Percentiles rank a stretch among this genome's conserved stretches.
Conservation (phyloP, 2,797 vertebrate genomes). For the Tachyglossus aculeatus region DNA sequence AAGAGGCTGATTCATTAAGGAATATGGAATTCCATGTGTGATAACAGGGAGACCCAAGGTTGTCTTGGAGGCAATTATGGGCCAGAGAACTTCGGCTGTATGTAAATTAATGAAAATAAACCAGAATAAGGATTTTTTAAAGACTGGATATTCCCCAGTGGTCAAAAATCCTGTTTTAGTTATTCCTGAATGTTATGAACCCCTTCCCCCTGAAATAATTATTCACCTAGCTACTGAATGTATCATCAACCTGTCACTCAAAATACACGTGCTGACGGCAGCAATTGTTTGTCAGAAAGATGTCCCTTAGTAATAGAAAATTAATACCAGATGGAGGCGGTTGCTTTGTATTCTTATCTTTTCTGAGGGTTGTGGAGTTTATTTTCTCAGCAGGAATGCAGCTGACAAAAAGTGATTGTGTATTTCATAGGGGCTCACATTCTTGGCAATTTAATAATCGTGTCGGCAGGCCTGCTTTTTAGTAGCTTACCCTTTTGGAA, state of each 20-base stretch:
- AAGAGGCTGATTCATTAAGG: background rate
- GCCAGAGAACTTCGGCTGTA: conserved; percentile 7
- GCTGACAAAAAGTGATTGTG: conserved; percentile 2
- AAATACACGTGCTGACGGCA: background rate
- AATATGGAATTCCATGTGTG: background rate
- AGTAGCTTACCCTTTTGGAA: conserved; percentile 5
- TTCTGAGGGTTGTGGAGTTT: background rate
- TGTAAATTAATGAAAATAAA: background rate
- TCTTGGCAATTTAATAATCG: conserved; percentile 36
- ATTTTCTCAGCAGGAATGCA: conserved; percentile 15
- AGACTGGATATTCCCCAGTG: background rate
- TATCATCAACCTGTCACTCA: background rate
- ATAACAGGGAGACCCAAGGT: background rate
- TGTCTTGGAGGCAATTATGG: no score
- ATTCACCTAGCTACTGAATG: conserved; percentile 7
- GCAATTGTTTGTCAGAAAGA: background rate
- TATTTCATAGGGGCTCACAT: background rate
- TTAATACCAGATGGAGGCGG: background rate
- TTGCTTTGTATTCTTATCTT: conserved; percentile 21
- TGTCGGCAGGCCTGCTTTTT: conserved; percentile 30
- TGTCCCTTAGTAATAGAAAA: conserved; percentile 9
- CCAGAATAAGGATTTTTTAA: background rate
- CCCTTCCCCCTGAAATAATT: background rate
- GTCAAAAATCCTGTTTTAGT: background rate
- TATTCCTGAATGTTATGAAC: background rate